A percentile compares a stretch with the other conserved stretches of the same genome.
Conservation (phyloP, 2,888 invertebrate genomes). For the Oeneis ivallda region DNA sequence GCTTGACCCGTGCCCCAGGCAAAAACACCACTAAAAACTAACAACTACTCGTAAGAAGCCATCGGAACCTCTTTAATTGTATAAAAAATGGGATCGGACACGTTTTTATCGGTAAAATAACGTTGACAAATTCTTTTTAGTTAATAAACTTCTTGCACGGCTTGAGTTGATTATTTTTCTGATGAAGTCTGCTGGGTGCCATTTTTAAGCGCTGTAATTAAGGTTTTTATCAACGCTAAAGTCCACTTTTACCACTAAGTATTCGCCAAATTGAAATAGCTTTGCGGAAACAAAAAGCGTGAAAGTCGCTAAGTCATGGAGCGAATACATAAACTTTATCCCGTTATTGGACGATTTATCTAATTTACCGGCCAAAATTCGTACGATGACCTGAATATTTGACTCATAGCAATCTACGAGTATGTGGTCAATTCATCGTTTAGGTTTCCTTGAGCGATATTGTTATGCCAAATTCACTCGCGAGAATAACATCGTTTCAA, state of each 20-base stretch:
- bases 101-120: conserved; percentile 52
- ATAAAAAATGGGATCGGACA: conserved; percentile 60
- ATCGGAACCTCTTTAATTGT: conserved; percentile 65
- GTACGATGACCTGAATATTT: too few species aligned
- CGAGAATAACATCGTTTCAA: too few species aligned
- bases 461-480: too few species aligned
- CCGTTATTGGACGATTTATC: too few species aligned
- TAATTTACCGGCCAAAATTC: too few species aligned
- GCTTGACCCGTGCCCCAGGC: conserved; percentile 78
- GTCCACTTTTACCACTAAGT: conserved; percentile 25
- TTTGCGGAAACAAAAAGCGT: conserved; percentile 26
- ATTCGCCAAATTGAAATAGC: conserved; percentile 24
- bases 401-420: too few species aligned
- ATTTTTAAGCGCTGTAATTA: conserved; percentile 36
- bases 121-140: conserved; percentile 36
- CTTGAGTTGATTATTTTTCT: conserved; percentile 34
- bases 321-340: neutral
- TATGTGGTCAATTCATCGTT: too few species aligned
- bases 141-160: conserved; percentile 27
- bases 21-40: conserved; percentile 68
- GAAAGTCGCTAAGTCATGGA: conserved; percentile 26
- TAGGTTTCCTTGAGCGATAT: too few species aligned
- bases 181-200: conserved; percentile 35
- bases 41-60: conserved; percentile 57
- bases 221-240: conserved; percentile 30